A percentile compares a stretch with the other conserved stretches of the same genome.
phyloP scores from a whole-genome alignment of 2,797 vertebrate genomes.

The Propithecus perrieri region DNA sequence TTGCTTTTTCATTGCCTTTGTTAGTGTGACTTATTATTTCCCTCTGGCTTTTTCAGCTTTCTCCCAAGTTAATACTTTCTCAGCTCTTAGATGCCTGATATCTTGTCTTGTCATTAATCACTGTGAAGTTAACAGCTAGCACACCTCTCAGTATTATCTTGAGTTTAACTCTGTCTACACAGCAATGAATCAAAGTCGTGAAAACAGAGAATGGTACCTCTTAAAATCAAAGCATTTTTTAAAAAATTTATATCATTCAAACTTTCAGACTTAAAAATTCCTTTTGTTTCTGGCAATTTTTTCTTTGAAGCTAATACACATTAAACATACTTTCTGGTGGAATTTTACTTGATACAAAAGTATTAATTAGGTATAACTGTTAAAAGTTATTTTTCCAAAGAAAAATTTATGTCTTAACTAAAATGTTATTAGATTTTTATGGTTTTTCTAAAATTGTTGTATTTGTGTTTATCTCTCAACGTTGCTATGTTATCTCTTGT shows the following conservation, averaged over 20 bases:
- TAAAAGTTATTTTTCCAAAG: not conserved
- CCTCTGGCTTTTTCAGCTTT: slow-evolving; percentile 89
- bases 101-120: slow-evolving; percentile 95
- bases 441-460: not conserved
- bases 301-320: not conserved
- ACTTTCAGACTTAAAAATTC: slow-evolving; percentile 4
- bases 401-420: not conserved
- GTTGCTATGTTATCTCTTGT: not conserved
- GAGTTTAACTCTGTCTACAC: slow-evolving; percentile 79
- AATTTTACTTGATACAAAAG: slow-evolving; percentile 35
- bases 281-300: not conserved
- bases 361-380: not conserved
- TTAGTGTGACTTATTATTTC: slow-evolving; percentile 86
- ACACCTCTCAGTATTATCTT: slow-evolving; percentile 80
- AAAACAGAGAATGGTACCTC: slow-evolving; percentile 56
- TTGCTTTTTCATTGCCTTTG: slow-evolving; percentile 70
- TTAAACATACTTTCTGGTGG: not conserved
- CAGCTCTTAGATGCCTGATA: slow-evolving; percentile 82
- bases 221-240: slow-evolving; percentile 66
- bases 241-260: not conserved
- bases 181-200: slow-evolving; percentile 81
- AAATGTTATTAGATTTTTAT: not conserved
- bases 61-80: slow-evolving; percentile 86
- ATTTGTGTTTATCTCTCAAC: not conserved
- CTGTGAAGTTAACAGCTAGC: slow-evolving; percentile 90